Evolutionary conservation across 2,888 invertebrate genomes (phyloP), one percentile per base, ranked within the genome.

Genomic region (Drosophila anomelani): DNA sequence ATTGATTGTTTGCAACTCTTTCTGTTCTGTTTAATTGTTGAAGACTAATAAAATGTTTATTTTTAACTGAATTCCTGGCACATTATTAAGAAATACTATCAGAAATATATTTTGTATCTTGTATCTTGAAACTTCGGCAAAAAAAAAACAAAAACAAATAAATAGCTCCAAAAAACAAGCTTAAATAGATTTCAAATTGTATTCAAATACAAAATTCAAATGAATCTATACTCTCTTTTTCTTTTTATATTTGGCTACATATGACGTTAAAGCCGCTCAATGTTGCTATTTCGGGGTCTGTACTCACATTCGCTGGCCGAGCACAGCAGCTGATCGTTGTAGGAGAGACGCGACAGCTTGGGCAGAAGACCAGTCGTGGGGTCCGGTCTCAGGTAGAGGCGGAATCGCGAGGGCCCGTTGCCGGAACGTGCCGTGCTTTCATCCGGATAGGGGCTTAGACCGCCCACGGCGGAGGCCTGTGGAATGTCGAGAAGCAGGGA

Each of bases 221-320:
- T 51, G 1, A 32, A 8, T 29, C 29, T 10, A 10, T n/a, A 7
- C 17, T 32, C 17, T 51, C 49, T 20, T 5, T 4, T 9, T 13
- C 15, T 20, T 13, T 10, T n/a, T 36, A 23, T 8, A 15, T 23
- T 15, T 51, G 8, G 12, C 9, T 26, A 29, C 13, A 13, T 8
- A 17, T 13, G 2, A 17, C 3, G 6, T 6, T 6, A 2, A 10
- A 6, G 23, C 9, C 44, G 23, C 47, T n/a, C n/a, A 29, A 10
- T 12, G 36, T 6, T 20, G 51, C 23, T 53, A 36, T 36, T 53
- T 54, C 12, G 7, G 54, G 53, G 15, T 53, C 17, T 10, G 0
- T 41, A 87, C 89, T 87, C 54, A 89, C 85, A 89, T 47, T 82
- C 77, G 17, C 61, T 72, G 34, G 44, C 46, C 1, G 55, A 56